Evolutionary conservation across 2,888 invertebrate species (phyloP).

Genomic region (Masnerella sp.): DNA sequence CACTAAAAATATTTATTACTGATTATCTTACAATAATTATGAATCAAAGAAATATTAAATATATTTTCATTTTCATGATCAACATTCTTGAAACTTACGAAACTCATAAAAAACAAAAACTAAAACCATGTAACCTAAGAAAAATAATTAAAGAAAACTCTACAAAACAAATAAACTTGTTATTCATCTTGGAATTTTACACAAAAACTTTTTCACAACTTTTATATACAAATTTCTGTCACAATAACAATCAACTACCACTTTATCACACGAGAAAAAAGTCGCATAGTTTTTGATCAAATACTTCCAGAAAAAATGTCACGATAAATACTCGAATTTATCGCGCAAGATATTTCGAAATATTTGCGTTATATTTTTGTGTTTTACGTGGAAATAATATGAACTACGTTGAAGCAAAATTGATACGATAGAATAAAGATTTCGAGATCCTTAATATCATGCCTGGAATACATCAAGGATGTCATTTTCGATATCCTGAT

Average conservation of each 20-base stretch:
- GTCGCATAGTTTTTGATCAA: background rate
- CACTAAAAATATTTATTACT: too few relatives aligned
- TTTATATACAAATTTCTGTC: too few relatives aligned
- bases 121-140: too few relatives aligned
- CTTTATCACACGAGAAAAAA: background rate
- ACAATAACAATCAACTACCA: background rate
- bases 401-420: slow-evolving; percentile 42
- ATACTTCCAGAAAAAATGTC: slow-evolving; percentile 1
- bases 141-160: too few relatives aligned
- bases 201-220: too few relatives aligned
- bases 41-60: too few relatives aligned
- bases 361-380: slow-evolving; percentile 34
- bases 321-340: slow-evolving; percentile 10
- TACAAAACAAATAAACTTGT: too few relatives aligned
- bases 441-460: slow-evolving; percentile 28
- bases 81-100: too few relatives aligned
- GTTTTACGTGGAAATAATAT: slow-evolving; percentile 32
- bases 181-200: too few relatives aligned
- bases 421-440: slow-evolving; percentile 35
- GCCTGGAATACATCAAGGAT: slow-evolving; percentile 31
- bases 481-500: slow-evolving; percentile 46
- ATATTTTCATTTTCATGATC: too few relatives aligned
- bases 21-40: too few relatives aligned
- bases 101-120: too few relatives aligned
- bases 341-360: slow-evolving; percentile 16